Conservation (phyloP, 1,140 invertebrate genomes). For the Mylabris phalerata region DNA sequence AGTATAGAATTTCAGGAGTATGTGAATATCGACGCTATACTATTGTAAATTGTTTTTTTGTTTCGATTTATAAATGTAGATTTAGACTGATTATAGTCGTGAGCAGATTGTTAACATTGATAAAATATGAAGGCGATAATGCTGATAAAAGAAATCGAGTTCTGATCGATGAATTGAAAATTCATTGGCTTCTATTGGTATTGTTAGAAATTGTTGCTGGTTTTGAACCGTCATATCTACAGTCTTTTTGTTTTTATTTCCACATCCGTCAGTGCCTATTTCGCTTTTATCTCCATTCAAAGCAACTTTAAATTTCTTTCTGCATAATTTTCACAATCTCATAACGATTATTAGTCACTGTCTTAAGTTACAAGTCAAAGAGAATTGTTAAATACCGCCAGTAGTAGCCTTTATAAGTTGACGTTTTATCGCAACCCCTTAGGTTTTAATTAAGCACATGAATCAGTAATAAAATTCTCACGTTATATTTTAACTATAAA, state of each 20-base stretch:
- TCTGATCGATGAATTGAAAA: too few relatives aligned
- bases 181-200: too few relatives aligned
- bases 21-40: conserved; percentile 25
- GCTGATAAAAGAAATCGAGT: too few relatives aligned
- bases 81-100: too few relatives aligned
- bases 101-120: too few relatives aligned
- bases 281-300: too few relatives aligned
- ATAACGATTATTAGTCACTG: conserved; percentile 20
- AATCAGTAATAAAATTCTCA: conserved; percentile 24
- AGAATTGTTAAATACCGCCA: conserved; percentile 17
- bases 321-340: conserved; percentile 16
- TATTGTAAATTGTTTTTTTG: conserved; percentile 16
- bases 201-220: too few relatives aligned
- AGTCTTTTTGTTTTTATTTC: too few relatives aligned
- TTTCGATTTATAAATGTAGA: not conserved
- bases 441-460: conserved; percentile 25
- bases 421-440: conserved; percentile 23
- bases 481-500: conserved; percentile 8
- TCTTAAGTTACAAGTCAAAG: conserved; percentile 11
- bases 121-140: too few relatives aligned
- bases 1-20: conserved; percentile 4
- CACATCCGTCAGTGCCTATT: too few relatives aligned
- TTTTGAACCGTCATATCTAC: too few relatives aligned
- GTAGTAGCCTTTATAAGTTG: conserved; percentile 21
- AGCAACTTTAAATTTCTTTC: not conserved